Evolutionary conservation across 2,113 vertebrate genomes (phyloP).

Genomic region (Rhinichthys klamathensis): DNA sequence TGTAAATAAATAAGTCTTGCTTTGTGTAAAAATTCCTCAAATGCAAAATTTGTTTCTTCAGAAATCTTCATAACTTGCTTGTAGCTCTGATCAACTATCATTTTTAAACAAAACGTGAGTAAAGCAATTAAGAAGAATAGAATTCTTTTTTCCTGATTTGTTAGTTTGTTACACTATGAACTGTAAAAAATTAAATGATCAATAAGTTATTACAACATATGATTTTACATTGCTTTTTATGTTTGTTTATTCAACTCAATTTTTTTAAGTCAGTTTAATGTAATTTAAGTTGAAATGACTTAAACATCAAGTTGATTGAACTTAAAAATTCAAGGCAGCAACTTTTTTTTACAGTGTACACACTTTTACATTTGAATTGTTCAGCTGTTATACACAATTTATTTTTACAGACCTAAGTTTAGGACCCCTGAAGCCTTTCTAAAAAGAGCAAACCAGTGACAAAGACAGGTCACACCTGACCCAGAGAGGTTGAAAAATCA

Average conservation of each 20-base stretch:
- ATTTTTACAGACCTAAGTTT: too few species aligned
- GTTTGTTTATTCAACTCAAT: too few species aligned
- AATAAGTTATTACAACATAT: too few species aligned
- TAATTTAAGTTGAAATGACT: too few species aligned
- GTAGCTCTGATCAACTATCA: background rate
- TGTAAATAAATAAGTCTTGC: background rate
- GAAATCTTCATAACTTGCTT: background rate
- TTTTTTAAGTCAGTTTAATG: too few species aligned
- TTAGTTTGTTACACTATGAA: background rate
- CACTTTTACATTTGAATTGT: background rate
- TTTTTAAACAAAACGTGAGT: background rate
- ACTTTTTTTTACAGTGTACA: background rate
- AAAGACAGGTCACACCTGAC: background rate
- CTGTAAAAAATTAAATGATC: too few species aligned
- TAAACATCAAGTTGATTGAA: too few species aligned
- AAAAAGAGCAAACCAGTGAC: background rate
- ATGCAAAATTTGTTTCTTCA: background rate
- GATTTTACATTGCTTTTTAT: too few species aligned
- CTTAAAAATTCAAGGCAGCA: too few species aligned
- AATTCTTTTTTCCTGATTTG: background rate
- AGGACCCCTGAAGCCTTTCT: background rate
- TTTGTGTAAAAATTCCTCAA: too few species aligned
- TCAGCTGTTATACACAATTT: background rate
- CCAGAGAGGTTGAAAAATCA: constrained; percentile 48
- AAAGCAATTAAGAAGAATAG: background rate